Evolutionary conservation across 2,113 vertebrate genomes (phyloP), one percentile per base, ranked within the genome.

Genomic region (Cryptomyrus ogoouensis): DNA sequence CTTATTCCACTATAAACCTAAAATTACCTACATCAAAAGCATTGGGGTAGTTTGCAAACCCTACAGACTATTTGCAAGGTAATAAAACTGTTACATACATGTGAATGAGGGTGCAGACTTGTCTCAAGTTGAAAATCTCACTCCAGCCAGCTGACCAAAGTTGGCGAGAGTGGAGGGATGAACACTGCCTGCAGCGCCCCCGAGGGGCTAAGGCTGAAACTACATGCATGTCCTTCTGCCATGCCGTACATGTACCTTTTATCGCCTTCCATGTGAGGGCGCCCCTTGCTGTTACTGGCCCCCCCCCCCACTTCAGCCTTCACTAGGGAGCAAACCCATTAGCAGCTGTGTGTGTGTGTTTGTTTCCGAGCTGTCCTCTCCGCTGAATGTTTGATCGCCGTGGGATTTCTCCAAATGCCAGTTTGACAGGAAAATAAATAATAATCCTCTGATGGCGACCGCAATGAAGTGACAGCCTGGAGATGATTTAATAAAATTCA

Each of bases 401-500:
- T 89, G 91, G 92, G 92, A 90, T 92, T 90, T 92, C 91, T 87
- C 42, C 62, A 92, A 86, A 77, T 84, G 83, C 58, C 58, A 80
- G 89, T 93, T 92, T 94, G 94, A 95, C 95, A 95, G 93, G 89
- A 89, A 94, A 93, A 95, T 95, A 95, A 95, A 95, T 95, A 94
- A 94, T 94, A 94, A 93, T 93, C 91, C 90, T 93, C 91, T 91
- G 94, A 94, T 93, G 91, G 94, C 93, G 89, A 91, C 91, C 84
- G 91, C 93, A 88, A 92, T 91, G 92, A 94, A 95, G 93, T 93
- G 93, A 95, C 93, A 94, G 93, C 93, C 91, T 86, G 88, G 91
- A 92, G 92, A 94, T 95, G 93, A 96, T 95, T 95, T 94, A 95
- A 95, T 96, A 91, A 94, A 95, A 95, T 94, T 93, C 94, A 95